Base-by-base conservation (phyloP, 2,797 vertebrate genomes). In the Manis crassicaudata region DNA sequence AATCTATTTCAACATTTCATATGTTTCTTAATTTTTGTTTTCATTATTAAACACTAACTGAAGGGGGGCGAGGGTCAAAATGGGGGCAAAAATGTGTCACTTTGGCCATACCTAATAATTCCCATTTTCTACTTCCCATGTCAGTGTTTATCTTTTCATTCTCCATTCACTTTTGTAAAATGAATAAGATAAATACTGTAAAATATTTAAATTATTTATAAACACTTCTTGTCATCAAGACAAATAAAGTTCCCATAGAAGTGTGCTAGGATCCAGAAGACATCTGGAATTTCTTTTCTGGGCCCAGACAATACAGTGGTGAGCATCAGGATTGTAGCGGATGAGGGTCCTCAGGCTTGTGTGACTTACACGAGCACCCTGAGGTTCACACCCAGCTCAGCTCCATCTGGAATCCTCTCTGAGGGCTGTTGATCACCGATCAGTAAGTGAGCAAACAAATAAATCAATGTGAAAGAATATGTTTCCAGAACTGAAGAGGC, bases 191-290 rank as follows among this genome's bases (percentile, higher is more conserved):
- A 81, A 68, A 65, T 70, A 6, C 1, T 23, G 56, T 54, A 87
- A 91, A 88, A 91, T 94, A 72, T 60, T 80, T n/a, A 70, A 35
- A 23, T 73, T 84, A 21, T 46, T 85, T 62, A 88, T 21, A 76
- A 81, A 75, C 17, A n/a, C n/a, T 88, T 54, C 10, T 25, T 76
- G 4, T 68, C 17, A 27, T 35, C 70, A 29, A 67, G 17, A 73
- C 17, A 84, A 73, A 46, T 35, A 40, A 84, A 84, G 29, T 10
- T 87, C 20, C 32, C 32, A n/a, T 1, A 67, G 40, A 82, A 80
- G 58, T 63, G 18, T 63, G 8, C 27, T 75, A n/a, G 32, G 23
- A 5, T 16, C 84, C 80, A 12, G 52, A 58, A 83, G 90, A 75
- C 40, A 37, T 7, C 56, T 43, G 16, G 25, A 46, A 67, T 67